Conservation (phyloP, 2,888 invertebrate species). For the Sceliomorpha sp. region DNA sequence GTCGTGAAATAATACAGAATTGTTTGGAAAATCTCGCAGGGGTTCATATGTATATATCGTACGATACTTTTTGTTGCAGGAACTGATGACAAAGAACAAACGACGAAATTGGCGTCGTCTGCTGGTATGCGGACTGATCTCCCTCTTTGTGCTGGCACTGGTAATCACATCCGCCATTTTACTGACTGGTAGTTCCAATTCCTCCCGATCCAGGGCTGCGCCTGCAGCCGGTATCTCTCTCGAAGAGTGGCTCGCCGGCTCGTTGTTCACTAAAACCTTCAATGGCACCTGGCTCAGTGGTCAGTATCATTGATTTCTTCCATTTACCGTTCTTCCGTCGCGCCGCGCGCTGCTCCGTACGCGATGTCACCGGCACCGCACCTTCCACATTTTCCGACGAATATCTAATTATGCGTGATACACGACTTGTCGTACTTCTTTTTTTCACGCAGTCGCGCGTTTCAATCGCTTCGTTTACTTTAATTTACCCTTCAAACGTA, state of each 20-base stretch:
- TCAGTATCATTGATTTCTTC: slow-evolving; percentile 74
- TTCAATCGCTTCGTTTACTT: too few species aligned
- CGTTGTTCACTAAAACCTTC: slow-evolving; percentile 85
- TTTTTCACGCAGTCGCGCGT: too few species aligned
- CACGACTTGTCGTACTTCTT: too few species aligned
- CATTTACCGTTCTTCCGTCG: slow-evolving; percentile 16
- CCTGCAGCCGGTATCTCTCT: slow-evolving; percentile 82
- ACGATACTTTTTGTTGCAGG: slow-evolving; percentile 57
- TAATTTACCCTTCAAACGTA: too few species aligned
- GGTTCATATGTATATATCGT: slow-evolving; percentile 8
- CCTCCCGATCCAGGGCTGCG: slow-evolving; percentile 62
- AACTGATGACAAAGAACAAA: slow-evolving; percentile 76
- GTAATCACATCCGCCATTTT: slow-evolving; percentile 84
- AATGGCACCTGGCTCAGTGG: slow-evolving; percentile 92
- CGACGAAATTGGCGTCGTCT: slow-evolving; percentile 75
- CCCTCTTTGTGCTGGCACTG: slow-evolving; percentile 83
- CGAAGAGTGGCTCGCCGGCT: slow-evolving; percentile 87
- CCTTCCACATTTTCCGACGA: slow-evolving; percentile 9
- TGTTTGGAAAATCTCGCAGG: neutral
- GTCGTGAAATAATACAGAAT: neutral
- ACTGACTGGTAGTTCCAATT: slow-evolving; percentile 77
- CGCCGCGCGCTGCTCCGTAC: slow-evolving; percentile 2
- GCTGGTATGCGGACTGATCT: slow-evolving; percentile 79
- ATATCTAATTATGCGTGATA: slow-evolving; percentile 8
- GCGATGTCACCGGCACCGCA: slow-evolving; percentile 2